Evolutionary conservation across 2,797 vertebrate species (phyloP), one percentile per base, ranked within the genome.

Genomic region (Leucoraja ocellata): DNA sequence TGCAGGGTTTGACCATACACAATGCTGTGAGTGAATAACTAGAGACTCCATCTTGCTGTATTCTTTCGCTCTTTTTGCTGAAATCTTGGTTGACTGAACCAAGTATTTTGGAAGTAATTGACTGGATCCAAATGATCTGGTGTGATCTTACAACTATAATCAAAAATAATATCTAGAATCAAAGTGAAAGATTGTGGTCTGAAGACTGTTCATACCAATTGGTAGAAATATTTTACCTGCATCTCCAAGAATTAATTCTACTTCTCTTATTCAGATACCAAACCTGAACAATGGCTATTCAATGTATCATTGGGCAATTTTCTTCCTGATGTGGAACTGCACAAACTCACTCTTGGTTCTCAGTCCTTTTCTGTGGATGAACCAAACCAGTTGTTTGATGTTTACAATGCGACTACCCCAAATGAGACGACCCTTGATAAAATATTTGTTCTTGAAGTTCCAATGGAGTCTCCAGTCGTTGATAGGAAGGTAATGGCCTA

Each of bases 271-370:
- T n/a, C 93, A 95, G 94, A 93, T 8, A 93, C 94, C 77, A 94
- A 94, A 93, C 61, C 95, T 25, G 94, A 88, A 13, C 36, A 4
- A 0, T 81, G 86, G 36, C 32, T 95, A 91, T 95, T 96, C 93
- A 96, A 94, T 73, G 93, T 94, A 65, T 94, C 95, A 1, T 84
- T 95, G 18, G 95, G 95, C 93, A 86, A 13, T 0, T 96, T 96
- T 93, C 94, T 97, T 0, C 93, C 94, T 73, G 96, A 96, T 73
- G 94, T 95, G 54, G 93, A 95, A 16, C 94, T 96, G 73, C 83
- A 95, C 63, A 95, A 94, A 11, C 13, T 96, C 32, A 95, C 94
- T 0, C 36, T 94, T 93, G 95, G 93, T 21, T 93, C 68, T 0
- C 0, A 16, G 81, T 81, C 91, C 71, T 28, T 95, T 86, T 2